Percentiles rank a stretch among this genome's conserved stretches.
Conservation (phyloP, 2,113 vertebrate species). For the Piliocolobus tephrosceles region DNA sequence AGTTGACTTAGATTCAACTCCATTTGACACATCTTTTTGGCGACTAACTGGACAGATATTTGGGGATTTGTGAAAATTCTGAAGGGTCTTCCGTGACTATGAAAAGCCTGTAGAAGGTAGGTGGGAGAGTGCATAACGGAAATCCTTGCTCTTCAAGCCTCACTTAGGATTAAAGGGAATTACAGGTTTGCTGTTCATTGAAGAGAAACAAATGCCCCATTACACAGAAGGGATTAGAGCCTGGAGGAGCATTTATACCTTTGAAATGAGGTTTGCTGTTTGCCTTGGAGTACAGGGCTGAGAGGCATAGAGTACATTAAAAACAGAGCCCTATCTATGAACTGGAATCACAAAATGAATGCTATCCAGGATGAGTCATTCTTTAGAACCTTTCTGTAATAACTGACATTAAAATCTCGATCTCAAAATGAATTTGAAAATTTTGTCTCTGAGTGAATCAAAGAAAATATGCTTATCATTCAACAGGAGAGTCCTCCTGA, state of each 20-base stretch:
- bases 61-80: not conserved
- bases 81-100: not conserved
- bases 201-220: slow-evolving; percentile 71
- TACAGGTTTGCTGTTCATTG: slow-evolving; percentile 67
- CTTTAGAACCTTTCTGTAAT: not conserved
- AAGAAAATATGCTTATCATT: not conserved
- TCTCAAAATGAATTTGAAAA: not conserved
- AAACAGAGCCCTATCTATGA: not conserved
- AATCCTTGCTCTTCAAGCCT: slow-evolving; percentile 50
- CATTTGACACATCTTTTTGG: not conserved
- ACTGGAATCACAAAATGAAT: not conserved
- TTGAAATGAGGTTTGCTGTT: not conserved
- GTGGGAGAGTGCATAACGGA: not conserved
- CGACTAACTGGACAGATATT: not conserved
- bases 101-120: slow-evolving; percentile 1
- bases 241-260: not conserved
- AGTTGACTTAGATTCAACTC: not conserved
- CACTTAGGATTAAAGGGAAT: slow-evolving; percentile 66
- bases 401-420: slow-evolving; percentile 9
- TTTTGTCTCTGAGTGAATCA: not conserved
- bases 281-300: not conserved
- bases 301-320: not conserved
- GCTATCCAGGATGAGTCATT: not conserved
- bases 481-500: not conserved
- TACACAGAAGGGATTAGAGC: slow-evolving; percentile 68